Percentiles rank a stretch among this genome's conserved stretches.
These are phyloP conservation scores for Mythimna vitellina DNA, from an alignment of 2,888 invertebrate species.

Conservation along the genomic window DNA sequence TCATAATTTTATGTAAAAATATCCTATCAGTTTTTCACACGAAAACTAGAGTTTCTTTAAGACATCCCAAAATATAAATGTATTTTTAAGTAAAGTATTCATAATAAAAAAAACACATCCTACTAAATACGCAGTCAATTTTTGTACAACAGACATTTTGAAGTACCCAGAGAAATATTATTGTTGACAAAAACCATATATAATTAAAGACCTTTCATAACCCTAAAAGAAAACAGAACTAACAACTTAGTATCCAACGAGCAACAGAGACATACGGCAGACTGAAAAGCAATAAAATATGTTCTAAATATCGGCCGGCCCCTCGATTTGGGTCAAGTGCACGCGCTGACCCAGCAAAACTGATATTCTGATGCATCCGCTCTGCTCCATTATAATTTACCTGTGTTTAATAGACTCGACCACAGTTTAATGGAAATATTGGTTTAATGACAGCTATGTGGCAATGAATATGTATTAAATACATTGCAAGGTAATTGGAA, in stretches of 20 bases:
- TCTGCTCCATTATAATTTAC: constrained; percentile 44
- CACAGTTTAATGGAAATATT: constrained; percentile 10
- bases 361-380: constrained; percentile 57
- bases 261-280: constrained; percentile 25
- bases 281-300: constrained; percentile 50
- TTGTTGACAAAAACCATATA: not conserved
- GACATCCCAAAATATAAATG: no score
- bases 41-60: no score
- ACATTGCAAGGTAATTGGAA: not conserved
- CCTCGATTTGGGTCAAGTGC: constrained; percentile 60
- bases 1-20: no score
- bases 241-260: not conserved
- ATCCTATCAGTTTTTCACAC: no score
- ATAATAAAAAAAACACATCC: no score
- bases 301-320: constrained; percentile 55
- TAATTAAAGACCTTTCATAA: not conserved
- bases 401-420: constrained; percentile 29
- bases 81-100: not conserved
- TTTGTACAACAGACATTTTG: no score
- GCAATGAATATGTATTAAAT: not conserved
- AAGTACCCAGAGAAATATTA: not conserved
- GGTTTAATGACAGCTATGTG: not conserved
- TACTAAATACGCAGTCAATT: no score
- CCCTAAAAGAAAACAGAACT: not conserved
- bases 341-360: constrained; percentile 48